These are phyloP conservation scores for Lepidocolaptes lacrymiger DNA, from an alignment of 2,797 vertebrate genomes.

Conservation along the genomic window DNA sequence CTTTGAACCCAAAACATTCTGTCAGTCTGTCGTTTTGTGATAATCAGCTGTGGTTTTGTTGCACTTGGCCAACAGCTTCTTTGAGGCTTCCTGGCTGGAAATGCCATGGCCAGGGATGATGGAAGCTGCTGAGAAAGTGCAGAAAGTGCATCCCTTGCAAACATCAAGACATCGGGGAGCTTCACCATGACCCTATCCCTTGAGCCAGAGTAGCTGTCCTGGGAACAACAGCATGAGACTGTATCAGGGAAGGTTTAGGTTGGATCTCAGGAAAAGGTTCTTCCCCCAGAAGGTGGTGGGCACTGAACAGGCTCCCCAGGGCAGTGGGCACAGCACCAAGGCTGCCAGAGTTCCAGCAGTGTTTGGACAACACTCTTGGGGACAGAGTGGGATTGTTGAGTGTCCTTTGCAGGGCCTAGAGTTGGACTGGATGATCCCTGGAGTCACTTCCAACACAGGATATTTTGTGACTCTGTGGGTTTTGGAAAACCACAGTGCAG, in stretches of 20 bases:
- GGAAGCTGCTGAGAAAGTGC: neutral
- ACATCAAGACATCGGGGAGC: neutral
- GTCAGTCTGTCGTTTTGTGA: neutral
- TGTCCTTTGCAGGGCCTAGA: neutral
- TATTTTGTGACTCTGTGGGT: neutral
- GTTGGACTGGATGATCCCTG: neutral
- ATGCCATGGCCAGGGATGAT: neutral
- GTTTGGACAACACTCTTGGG: rapidly evolving
- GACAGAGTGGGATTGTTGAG: neutral
- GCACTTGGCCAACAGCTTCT: neutral
- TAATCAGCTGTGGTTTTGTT: neutral
- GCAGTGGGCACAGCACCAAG: neutral
- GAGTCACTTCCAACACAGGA: neutral
- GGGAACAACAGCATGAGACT: neutral
- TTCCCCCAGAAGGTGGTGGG: neutral
- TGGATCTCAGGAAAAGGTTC: neutral
- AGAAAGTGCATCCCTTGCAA: neutral
- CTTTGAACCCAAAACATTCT: neutral
- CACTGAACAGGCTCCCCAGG: neutral
- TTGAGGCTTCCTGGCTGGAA: neutral
- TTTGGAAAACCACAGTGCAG: neutral
- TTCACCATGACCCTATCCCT: neutral
- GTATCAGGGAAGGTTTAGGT: neutral
- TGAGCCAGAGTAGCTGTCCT: neutral
- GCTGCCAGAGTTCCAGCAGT: neutral